A percentile compares a stretch with the other conserved stretches of the same genome.
Conservation (phyloP, 2,113 vertebrate species). For the Ceuthmochares aereus region DNA sequence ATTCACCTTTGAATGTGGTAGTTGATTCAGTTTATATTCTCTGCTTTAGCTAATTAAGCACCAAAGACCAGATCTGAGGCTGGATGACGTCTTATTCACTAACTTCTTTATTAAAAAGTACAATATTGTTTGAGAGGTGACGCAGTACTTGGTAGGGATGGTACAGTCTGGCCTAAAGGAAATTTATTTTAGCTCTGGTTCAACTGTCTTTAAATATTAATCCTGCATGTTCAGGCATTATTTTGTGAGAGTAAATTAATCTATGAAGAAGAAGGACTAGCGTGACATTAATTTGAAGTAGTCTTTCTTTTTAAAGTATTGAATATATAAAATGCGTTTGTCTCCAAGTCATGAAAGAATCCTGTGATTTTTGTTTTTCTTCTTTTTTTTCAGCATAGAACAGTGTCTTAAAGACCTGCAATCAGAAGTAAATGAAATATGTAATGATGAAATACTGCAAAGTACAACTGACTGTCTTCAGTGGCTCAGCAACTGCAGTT, state of each 20-base stretch:
- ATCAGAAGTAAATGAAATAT: constrained; percentile 80
- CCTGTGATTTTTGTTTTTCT: neutral
- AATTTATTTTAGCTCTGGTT: neutral
- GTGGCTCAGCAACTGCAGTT: constrained; percentile 81
- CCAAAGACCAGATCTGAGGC: neutral
- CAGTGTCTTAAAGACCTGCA: constrained; percentile 87
- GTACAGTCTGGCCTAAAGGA: neutral
- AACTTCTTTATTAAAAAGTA: neutral
- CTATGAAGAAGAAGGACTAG: neutral
- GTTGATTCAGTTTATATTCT: neutral
- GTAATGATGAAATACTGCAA: constrained; percentile 72
- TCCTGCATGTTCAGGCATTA: neutral
- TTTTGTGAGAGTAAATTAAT: neutral
- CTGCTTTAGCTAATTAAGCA: constrained; percentile 7
- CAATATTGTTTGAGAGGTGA: neutral
- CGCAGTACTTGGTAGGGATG: neutral
- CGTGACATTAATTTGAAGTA: neutral
- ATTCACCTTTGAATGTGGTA: neutral
- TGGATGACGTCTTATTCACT: neutral
- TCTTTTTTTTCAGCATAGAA: constrained; percentile 81
- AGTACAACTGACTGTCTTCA: constrained; percentile 83
- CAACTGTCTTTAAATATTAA: neutral
- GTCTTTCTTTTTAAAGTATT: neutral
- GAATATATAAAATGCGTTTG: neutral
- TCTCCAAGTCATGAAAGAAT: neutral